Base-by-base conservation (phyloP, 2,888 invertebrate species). In the Acleris cristana region DNA sequence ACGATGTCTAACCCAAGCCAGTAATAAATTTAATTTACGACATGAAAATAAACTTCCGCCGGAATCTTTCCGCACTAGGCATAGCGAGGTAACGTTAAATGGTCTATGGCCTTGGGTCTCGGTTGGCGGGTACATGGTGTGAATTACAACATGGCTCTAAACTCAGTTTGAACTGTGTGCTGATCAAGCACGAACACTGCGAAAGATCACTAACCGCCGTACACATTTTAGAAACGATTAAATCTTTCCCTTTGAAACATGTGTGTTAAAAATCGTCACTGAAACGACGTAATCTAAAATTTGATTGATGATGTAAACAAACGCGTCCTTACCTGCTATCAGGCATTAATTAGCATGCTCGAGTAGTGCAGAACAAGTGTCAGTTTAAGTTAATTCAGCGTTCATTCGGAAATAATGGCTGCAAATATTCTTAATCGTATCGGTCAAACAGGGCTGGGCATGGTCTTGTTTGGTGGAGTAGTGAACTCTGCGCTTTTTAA, bases 401-500 rank as follows among this genome's bases (percentile, higher is more conserved):
- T 8, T 67, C 62, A 18, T 66, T 53, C 49, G 16, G 19, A 2
- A 66, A 77, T 64, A 70, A 90, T 90, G 82, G 88, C 94, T 34
- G 94, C 95, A 64, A 95, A 96, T 77, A 89, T 96, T 75, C 95
- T 97, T 79, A 96, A 96, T 81, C 93, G 96, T 80, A 88, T 97
- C 67, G 96, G 98, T 16, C 96, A 97, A 85, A 71, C 98, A 64
- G 98, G 98, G 71, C 82, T 98, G 53, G 98, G 97, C 52, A 89
- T 98, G 66, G 98, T 98, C 18, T 82, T 98, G 44, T 94, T 95
- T 61, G 98, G 98, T 44, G 96, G 97, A 75, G 97, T 98, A 69
- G 95, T 97, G 3, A 98, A 98, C 84, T 96, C 97, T 26, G 98
- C 98, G 54, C 94, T 98, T 74, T 98, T 96, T 88, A 98, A 98